phyloP scores from a whole-genome alignment of 2,888 invertebrate species.

The Machimus rusticus region DNA sequence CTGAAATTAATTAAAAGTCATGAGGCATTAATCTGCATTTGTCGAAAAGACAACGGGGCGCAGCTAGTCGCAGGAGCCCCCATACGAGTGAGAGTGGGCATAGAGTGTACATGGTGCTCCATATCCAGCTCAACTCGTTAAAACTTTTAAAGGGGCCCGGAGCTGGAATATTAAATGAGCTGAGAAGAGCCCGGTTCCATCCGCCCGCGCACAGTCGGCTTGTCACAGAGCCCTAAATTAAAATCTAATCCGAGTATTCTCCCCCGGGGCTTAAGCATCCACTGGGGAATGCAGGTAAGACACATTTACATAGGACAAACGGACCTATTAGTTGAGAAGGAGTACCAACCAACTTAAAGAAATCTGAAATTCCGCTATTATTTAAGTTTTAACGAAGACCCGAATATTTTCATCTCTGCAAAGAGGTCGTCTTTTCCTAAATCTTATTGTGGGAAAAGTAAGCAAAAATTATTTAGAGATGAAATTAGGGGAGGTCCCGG shows the following conservation, averaged over 20 bases:
- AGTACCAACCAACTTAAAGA: not conserved
- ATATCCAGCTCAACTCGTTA: not conserved
- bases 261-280: not conserved
- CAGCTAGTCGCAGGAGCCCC: not conserved
- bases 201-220: not conserved
- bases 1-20: conserved; percentile 35
- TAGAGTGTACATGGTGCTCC: not conserved
- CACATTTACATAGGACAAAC: conserved; percentile 5
- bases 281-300: not conserved
- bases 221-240: conserved; percentile 10
- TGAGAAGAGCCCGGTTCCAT: not conserved
- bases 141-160: not conserved
- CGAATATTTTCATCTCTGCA: not conserved
- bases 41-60: conserved; percentile 10
- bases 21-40: conserved; percentile 32
- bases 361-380: not conserved
- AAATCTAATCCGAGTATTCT: not conserved
- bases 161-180: conserved; percentile 19
- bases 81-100: not conserved
- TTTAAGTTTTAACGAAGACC: conserved; percentile 11
- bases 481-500: not conserved
- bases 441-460: conserved; percentile 20
- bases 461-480: conserved; percentile 14
- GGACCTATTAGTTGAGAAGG: not conserved
- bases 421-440: not conserved